Evolutionary conservation across 1,140 invertebrate species (phyloP), one percentile per base, ranked within the genome.

Genomic region (Anastrepha ludens): DNA sequence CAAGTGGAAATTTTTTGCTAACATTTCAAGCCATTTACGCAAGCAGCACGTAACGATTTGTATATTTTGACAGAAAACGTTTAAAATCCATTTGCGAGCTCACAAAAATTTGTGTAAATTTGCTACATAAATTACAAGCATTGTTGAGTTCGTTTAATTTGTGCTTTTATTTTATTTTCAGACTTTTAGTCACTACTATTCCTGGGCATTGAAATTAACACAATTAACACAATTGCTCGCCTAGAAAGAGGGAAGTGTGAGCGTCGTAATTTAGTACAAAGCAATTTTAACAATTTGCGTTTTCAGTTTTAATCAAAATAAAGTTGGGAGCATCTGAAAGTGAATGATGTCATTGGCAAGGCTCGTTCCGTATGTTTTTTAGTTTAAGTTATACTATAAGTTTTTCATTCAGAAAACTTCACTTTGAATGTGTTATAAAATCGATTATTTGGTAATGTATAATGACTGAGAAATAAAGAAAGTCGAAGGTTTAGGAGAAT

Each of bases 141-240:
- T 62, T 62, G 13, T 62, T 62, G 4, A 62, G n/a, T 62, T 15
- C n/a, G 15, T 13, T 62, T 62, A 62, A 58, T 8, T 8, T 58
- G 7, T 58, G 13, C n/a, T 9, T 62, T 15, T 15, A 17, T 62
- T 62, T 62, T 62, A 13, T 62, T 13, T 55, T 55, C 15, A 17
- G 15, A 62, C 15, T 6, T 62, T 62, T 17, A 62, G 60, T n/a
- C 60, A 9, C 60, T 55, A 55, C 2, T 62, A 62, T 62, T 62
- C 13, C 60, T 62, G 15, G n/a, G 5, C 60, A 62, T 15, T 62
- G 60, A 62, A 62, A 62, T 62, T 62, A 62, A 13, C 60, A 62
- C 47, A 29, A 81, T 58, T 81, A 81, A 81, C 74, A 81, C 74
- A 81, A 50, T 81, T n/a, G 74, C 74, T 81, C 17, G 15, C 47